phyloP scores from a whole-genome alignment of 1,140 invertebrate species.

The Coelopa frigida region DNA sequence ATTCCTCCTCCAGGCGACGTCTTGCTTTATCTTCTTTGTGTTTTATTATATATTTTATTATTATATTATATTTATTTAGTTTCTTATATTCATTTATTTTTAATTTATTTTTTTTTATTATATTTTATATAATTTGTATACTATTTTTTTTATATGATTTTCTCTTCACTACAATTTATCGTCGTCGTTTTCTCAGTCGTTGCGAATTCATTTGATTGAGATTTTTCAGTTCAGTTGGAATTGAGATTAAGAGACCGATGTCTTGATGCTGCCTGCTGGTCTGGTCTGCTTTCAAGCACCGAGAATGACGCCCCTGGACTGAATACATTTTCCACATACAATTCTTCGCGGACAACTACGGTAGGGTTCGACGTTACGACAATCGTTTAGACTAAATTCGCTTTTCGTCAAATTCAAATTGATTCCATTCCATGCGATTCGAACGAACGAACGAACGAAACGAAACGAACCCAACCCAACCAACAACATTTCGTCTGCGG shows the following conservation, averaged over 20 bases:
- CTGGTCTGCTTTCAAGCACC: conserved; percentile 2
- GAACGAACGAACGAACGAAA: neutral
- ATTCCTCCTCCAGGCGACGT: too few relatives aligned
- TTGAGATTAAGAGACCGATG: neutral
- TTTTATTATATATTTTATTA: too few relatives aligned
- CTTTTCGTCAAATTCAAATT: neutral
- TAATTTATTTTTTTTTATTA: too few relatives aligned
- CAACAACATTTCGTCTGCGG: neutral
- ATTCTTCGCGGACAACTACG: neutral
- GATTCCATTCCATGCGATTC: neutral
- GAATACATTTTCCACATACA: conserved; percentile 2
- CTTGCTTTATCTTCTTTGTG: too few relatives aligned
- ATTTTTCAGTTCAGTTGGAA: neutral
- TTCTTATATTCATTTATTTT: too few relatives aligned
- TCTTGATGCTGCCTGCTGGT: neutral
- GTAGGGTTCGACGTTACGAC: neutral
- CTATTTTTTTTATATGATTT: neutral
- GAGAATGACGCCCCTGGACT: conserved; percentile 8
- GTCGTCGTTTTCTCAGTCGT: too few relatives aligned
- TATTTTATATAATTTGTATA: neutral
- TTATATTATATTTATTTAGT: too few relatives aligned
- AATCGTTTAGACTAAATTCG: neutral
- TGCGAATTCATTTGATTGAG: neutral
- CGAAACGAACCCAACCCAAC: neutral
- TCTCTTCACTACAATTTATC: neutral